These are phyloP conservation scores for Helicolenus hilgendorfi DNA, from an alignment of 2,797 vertebrate species.

Conservation along the genomic window DNA sequence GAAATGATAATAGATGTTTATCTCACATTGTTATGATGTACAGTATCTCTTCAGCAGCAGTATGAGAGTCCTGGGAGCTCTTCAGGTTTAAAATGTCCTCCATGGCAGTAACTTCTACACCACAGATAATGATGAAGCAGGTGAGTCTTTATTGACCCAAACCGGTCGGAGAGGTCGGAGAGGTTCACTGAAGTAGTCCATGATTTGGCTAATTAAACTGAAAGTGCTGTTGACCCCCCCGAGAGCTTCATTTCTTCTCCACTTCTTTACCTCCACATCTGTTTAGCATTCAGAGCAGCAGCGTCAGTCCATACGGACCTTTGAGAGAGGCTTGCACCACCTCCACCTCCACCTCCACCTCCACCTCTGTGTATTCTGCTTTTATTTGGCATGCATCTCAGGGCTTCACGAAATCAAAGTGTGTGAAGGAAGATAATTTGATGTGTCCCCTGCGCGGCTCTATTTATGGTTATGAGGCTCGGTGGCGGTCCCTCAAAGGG, in stretches of 20 bases:
- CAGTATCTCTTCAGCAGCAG: neutral
- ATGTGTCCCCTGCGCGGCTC: neutral
- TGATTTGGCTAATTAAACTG: conserved; percentile 9
- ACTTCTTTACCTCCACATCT: neutral
- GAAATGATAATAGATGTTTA: neutral
- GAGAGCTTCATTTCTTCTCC: neutral
- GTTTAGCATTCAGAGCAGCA: conserved; percentile 62
- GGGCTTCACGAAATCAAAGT: conserved; percentile 1
- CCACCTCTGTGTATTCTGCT: neutral
- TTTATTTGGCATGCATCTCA: conserved; percentile 17
- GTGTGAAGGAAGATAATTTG: conserved; percentile 36
- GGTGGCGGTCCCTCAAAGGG: conserved; percentile 20
- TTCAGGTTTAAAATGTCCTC: neutral
- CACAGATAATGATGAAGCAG: neutral
- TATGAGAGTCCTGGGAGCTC: too few species aligned
- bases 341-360: conserved; percentile 20
- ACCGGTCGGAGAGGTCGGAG: neutral
- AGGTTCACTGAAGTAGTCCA: neutral
- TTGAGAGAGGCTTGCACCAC: neutral
- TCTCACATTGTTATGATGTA: neutral
- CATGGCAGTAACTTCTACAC: too few species aligned
- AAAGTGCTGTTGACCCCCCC: neutral
- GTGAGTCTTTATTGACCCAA: neutral
- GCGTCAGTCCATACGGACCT: neutral
- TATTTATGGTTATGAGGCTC: conserved; percentile 28